phyloP scores from a whole-genome alignment of 1,140 invertebrate genomes.

The Pogonognathellus flavescens region DNA sequence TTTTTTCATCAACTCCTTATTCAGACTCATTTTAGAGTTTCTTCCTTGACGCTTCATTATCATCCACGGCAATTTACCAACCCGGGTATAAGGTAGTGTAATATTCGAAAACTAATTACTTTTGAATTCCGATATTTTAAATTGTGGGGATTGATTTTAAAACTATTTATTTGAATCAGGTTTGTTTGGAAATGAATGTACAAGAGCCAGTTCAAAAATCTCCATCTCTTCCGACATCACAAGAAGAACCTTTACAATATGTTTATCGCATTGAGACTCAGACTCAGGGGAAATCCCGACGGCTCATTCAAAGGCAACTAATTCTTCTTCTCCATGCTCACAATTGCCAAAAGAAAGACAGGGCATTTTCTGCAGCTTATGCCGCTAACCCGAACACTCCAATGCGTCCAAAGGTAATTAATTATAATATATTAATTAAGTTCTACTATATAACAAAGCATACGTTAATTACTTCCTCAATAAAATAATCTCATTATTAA shows the following conservation, averaged over 20 bases:
- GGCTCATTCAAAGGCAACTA: slow-evolving; percentile 51
- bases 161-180: too few relatives aligned
- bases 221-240: neutral
- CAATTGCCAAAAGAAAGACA: slow-evolving; percentile 48
- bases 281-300: slow-evolving; percentile 25
- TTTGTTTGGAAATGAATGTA: slow-evolving; percentile 3
- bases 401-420: slow-evolving; percentile 17
- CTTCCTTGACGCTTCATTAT: too few relatives aligned
- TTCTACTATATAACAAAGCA: neutral
- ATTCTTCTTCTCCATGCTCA: slow-evolving; percentile 58
- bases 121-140: too few relatives aligned
- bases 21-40: too few relatives aligned
- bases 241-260: slow-evolving; percentile 21
- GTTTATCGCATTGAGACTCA: slow-evolving; percentile 19
- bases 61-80: too few relatives aligned
- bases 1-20: too few relatives aligned
- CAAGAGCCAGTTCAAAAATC: slow-evolving; percentile 8
- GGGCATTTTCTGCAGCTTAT: neutral
- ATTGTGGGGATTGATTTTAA: too few relatives aligned
- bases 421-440: too few relatives aligned
- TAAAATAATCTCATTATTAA: neutral
- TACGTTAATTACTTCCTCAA: neutral
- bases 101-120: too few relatives aligned
- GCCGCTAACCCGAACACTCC: neutral
- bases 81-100: too few relatives aligned